A percentile compares a stretch with the other conserved stretches of the same genome.
These are phyloP conservation scores for Lethenteron reissneri DNA, from an alignment of 2,113 vertebrate genomes.

Conservation along the genomic window DNA sequence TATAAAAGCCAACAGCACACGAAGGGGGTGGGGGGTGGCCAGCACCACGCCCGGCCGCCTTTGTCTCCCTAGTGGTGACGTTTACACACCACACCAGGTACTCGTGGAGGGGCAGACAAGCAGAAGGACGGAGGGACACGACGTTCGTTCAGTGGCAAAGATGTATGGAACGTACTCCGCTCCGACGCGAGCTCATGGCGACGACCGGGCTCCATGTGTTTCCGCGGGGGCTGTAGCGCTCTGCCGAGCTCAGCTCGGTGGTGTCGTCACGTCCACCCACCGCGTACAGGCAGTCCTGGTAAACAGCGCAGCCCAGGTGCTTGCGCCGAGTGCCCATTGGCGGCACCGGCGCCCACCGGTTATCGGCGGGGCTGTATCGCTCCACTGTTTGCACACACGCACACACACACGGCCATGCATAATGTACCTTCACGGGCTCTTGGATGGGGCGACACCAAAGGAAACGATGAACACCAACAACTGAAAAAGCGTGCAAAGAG, in stretches of 20 bases:
- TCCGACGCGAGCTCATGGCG: conserved; percentile 88
- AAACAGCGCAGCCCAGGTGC: conserved; percentile 85
- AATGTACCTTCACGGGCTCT: too few species aligned
- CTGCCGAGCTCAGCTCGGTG: conserved; percentile 83
- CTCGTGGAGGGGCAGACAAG: too few species aligned
- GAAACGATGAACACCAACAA: too few species aligned
- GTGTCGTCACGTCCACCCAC: conserved; percentile 90
- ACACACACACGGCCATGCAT: not conserved
- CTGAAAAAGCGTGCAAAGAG: too few species aligned
- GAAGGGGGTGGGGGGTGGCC: too few species aligned
- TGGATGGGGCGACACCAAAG: too few species aligned
- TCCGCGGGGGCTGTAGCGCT: conserved; percentile 83
- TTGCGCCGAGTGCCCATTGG: conserved; percentile 93
- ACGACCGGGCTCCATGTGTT: conserved; percentile 98
- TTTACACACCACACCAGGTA: too few species aligned
- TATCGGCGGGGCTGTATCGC: conserved; percentile 90
- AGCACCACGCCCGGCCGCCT: too few species aligned
- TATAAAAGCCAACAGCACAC: too few species aligned
- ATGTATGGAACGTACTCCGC: conserved; percentile 39
- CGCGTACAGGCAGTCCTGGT: conserved; percentile 98
- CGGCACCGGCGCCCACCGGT: conserved; percentile 92
- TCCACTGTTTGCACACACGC: conserved; percentile 36
- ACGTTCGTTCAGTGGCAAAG: too few species aligned
- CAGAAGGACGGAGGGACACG: too few species aligned
- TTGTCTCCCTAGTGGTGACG: too few species aligned